Evolutionary conservation across 2,113 vertebrate species (phyloP), one percentile per base, ranked within the genome.

Genomic region (Caretta caretta): DNA sequence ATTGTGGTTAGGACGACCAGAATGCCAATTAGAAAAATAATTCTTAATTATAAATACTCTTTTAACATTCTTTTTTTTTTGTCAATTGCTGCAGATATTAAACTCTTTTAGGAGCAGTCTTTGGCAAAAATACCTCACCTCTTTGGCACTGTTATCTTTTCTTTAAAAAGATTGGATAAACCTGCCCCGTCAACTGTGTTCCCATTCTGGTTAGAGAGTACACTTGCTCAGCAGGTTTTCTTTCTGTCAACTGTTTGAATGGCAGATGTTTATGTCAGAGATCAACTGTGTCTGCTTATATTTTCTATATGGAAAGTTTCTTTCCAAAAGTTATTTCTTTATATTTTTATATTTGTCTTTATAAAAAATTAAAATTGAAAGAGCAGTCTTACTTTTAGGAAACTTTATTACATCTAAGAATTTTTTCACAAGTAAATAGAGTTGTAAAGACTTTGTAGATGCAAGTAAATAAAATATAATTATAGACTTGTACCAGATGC

Each of bases 21-120:
- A 90, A 95, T 92, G 46, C 8, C 69, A 93, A 80, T 92, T 95
- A 95, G 50, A 56, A 88, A 38, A 72, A 49, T n/a, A 27, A 20
- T 54, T 91, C 17, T 83, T 89, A 49, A 49, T 42, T 88, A 38
- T 35, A 46, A 85, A 11, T 84, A 3, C 78, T 10, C 5, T 38
- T 24, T 49, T 4, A 12, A 50, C 35, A 78, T 69, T 81, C 8
- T 49, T 29, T 24, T 2, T 53, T 3, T 42, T 46, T 78, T 27
- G 42, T 76, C 75, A 78, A 10, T 48, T 78, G 42, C 42, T 78
- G 42, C 25, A 29, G 12, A 78, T 78, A 78, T 14, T 78, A 46
- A 46, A 76, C 11, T 95, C 11, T 62, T n/a, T 95, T 92, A 86
- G 38, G 90, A 91, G 6, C 22, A 88, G 10, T 91, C 62, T 49